phyloP scores from a whole-genome alignment of 2,797 vertebrate genomes.

The Craterocephalus amniculus region DNA sequence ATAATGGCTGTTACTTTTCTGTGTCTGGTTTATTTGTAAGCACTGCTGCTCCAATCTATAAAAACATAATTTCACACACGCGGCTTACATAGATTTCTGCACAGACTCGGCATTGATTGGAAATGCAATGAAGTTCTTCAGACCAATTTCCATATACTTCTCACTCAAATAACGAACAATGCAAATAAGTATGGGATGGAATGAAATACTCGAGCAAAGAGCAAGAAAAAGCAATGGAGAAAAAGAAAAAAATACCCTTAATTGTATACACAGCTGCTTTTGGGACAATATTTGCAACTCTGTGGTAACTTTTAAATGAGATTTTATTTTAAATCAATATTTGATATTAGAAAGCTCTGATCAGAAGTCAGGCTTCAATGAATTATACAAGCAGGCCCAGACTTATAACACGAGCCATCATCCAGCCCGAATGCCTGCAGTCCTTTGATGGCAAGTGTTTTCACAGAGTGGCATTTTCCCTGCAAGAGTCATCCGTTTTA shows the following conservation, averaged over 20 bases:
- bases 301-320: slow-evolving; percentile 21
- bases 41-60: slow-evolving; percentile 67
- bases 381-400: slow-evolving; percentile 35
- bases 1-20: slow-evolving; percentile 61
- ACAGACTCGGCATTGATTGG: slow-evolving; percentile 73
- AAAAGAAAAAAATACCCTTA: slow-evolving; percentile 14
- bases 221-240: neutral
- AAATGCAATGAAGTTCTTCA: slow-evolving; percentile 71
- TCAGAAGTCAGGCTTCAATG: slow-evolving; percentile 25
- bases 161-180: slow-evolving; percentile 58
- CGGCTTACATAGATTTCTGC: slow-evolving; percentile 71
- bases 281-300: slow-evolving; percentile 11
- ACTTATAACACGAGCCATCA: slow-evolving; percentile 43
- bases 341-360: slow-evolving; percentile 18
- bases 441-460: slow-evolving; percentile 45
- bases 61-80: slow-evolving; percentile 75
- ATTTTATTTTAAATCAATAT: neutral
- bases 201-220: slow-evolving; percentile 57
- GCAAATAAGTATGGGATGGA: slow-evolving; percentile 41
- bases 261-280: slow-evolving; percentile 15
- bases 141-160: slow-evolving; percentile 64
- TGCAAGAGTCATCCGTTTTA: slow-evolving; percentile 42
- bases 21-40: slow-evolving; percentile 60
- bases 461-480: slow-evolving; percentile 33
- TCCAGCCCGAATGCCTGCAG: slow-evolving; percentile 37